These are phyloP conservation scores for Caenorhabditis sulstoni DNA, from an alignment of 2,888 invertebrate genomes.

Conservation along the genomic window DNA sequence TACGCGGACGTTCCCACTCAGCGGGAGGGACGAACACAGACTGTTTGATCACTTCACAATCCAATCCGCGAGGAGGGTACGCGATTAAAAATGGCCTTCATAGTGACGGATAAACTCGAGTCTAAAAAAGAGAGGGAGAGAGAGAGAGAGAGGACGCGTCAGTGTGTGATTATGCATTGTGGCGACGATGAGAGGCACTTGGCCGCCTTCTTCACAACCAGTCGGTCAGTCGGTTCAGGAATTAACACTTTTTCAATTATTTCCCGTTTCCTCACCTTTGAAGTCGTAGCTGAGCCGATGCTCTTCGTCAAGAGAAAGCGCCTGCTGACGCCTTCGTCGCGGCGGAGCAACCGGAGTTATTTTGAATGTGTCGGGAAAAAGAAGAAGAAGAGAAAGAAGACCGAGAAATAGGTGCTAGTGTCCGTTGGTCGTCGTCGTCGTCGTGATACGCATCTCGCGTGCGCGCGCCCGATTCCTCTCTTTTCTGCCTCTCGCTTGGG, in stretches of 20 bases:
- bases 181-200: conserved; percentile 15
- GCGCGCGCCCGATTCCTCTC: conserved; percentile 5
- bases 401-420: conserved; percentile 27
- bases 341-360: conserved; percentile 58
- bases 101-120: conserved; percentile 25
- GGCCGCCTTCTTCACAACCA: conserved; percentile 9
- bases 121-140: conserved; percentile 19
- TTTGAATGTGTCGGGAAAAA: not conserved
- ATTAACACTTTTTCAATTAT: conserved; percentile 9
- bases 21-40: conserved; percentile 7
- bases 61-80: not conserved
- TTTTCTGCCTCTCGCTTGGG: conserved; percentile 9
- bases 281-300: conserved; percentile 42
- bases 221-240: conserved; percentile 1
- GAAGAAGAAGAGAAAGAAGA: conserved; percentile 3
- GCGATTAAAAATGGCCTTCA: conserved; percentile 48
- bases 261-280: conserved; percentile 20
- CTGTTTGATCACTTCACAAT: conserved; percentile 31
- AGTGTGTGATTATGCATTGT: conserved; percentile 12
- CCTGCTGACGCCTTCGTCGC: conserved; percentile 39
- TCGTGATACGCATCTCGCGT: conserved; percentile 53
- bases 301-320: conserved; percentile 32
- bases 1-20: conserved; percentile 8
- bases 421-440: conserved; percentile 9
- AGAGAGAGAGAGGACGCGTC: not conserved